Conservation (phyloP, 2,888 invertebrate species). For the Drosophila subquinaria region DNA sequence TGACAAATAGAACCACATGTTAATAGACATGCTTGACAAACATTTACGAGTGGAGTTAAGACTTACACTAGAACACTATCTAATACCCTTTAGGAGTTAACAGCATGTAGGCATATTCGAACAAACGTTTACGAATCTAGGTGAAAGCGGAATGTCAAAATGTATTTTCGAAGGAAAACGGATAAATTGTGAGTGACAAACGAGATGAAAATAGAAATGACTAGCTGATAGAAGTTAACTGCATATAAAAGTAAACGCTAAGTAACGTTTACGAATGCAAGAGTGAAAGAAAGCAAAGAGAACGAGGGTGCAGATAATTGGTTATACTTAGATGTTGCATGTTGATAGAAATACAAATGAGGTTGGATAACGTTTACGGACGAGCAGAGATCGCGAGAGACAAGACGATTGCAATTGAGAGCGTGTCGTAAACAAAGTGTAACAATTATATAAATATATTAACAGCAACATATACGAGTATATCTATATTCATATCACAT, state of each 20-base stretch:
- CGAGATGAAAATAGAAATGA: too few relatives aligned
- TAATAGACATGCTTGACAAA: background rate
- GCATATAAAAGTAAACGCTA: background rate
- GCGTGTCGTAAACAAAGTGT: too few relatives aligned
- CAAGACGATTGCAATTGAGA: too few relatives aligned
- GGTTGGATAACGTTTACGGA: too few relatives aligned
- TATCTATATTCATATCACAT: too few relatives aligned
- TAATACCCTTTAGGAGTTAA: too few relatives aligned
- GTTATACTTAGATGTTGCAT: background rate
- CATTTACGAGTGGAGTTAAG: slow-evolving; percentile 1
- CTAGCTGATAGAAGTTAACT: background rate
- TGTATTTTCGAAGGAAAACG: background rate
- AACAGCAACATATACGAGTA: too few relatives aligned
- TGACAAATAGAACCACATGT: background rate
- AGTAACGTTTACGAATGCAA: background rate
- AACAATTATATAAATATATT: too few relatives aligned
- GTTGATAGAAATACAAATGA: too few relatives aligned
- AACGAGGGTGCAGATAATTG: background rate
- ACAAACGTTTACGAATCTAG: slow-evolving; percentile 16
- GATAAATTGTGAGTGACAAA: too few relatives aligned
- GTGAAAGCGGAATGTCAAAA: background rate
- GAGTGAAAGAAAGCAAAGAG: background rate
- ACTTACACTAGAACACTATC: background rate
- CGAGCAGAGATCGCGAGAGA: too few relatives aligned
- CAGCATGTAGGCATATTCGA: too few relatives aligned